phyloP scores from a whole-genome alignment of 2,888 invertebrate species.

The Diarsia brunnea region DNA sequence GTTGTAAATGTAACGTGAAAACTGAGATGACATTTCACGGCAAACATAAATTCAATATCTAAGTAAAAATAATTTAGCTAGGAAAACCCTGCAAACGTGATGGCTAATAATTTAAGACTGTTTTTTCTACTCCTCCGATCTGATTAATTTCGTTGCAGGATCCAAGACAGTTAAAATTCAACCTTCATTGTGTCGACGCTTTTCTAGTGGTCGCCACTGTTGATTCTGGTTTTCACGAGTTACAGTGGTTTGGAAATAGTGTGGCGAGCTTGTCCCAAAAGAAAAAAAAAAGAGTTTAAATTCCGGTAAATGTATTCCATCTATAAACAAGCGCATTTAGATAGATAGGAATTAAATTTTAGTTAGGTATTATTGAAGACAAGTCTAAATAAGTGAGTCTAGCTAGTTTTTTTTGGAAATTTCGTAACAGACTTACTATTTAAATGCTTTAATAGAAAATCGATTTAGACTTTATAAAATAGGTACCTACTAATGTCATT shows the following conservation, averaged over 20 bases:
- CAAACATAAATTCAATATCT: not conserved
- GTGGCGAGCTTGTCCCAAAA: too few relatives aligned
- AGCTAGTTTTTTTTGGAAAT: slow-evolving; percentile 49
- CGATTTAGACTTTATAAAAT: not conserved
- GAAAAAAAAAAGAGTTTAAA: not conserved
- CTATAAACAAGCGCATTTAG: slow-evolving; percentile 33
- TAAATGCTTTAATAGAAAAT: not conserved
- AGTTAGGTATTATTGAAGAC: slow-evolving; percentile 61
- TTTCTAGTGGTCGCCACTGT: too few relatives aligned
- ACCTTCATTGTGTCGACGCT: too few relatives aligned
- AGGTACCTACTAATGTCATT: not conserved
- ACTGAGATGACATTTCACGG: not conserved
- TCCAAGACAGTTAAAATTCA: too few relatives aligned
- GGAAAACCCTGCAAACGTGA: too few relatives aligned
- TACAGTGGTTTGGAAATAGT: too few relatives aligned
- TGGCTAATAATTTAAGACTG: too few relatives aligned
- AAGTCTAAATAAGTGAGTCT: slow-evolving; percentile 65
- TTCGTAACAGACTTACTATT: slow-evolving; percentile 41
- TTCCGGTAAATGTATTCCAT: slow-evolving; percentile 36
- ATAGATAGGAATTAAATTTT: slow-evolving; percentile 66
- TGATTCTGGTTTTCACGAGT: too few relatives aligned
- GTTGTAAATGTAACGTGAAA: not conserved
- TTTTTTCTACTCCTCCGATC: too few relatives aligned
- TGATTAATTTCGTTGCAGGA: too few relatives aligned
- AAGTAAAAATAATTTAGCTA: not conserved